Base-by-base conservation (phyloP, 2,113 vertebrate species). In the Cavia aperea region DNA sequence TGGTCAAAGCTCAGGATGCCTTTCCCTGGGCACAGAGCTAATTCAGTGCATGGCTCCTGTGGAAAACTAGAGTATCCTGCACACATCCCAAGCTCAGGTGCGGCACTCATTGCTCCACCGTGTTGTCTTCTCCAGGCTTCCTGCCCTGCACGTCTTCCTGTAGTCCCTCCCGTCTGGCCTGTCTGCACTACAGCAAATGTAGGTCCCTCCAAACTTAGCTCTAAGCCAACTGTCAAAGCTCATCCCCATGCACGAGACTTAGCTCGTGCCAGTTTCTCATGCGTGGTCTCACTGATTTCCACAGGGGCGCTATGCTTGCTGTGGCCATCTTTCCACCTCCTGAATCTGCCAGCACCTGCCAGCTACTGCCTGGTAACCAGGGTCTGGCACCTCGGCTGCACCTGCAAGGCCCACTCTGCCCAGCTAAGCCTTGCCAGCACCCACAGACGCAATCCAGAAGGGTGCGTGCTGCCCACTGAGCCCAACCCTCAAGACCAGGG, bases 231-330 rank as follows among this genome's bases (percentile, higher is more conserved):
- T 91, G 96, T 97, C 82, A 94, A 26, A 51, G 58, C 91, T 97
- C 94, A 96, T 97, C 97, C 95, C 94, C 96, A 88, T 96, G 92
- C 26, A 92, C 95, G 83, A 97, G 78, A 84, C 94, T 92, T 82
- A 96, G 96, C 97, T 97, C 96, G 94, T 94, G 89, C 87, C 93
- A 95, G 92, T 96, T 97, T 95, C 96, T 90, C 91, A 94, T 84
- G 95, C 96, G 95, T 92, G 85, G 95, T 95, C 89, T 97, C 95
- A 97, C 97, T 96, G 88, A 93, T 94, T 89, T 95, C 87, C 89
- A 93, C 96, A 96, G 86, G 77, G 88, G 63, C 90, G 77, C 94
- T 96, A 95, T 91, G 86, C 93, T 94, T 96, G n/a, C 51, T 70
- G 81, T 91, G 85, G 92, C 94, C 65, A 86, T 75, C 83, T 82